Evolutionary conservation across 2,888 invertebrate species (phyloP).

Genomic region (Bombylius discolor): DNA sequence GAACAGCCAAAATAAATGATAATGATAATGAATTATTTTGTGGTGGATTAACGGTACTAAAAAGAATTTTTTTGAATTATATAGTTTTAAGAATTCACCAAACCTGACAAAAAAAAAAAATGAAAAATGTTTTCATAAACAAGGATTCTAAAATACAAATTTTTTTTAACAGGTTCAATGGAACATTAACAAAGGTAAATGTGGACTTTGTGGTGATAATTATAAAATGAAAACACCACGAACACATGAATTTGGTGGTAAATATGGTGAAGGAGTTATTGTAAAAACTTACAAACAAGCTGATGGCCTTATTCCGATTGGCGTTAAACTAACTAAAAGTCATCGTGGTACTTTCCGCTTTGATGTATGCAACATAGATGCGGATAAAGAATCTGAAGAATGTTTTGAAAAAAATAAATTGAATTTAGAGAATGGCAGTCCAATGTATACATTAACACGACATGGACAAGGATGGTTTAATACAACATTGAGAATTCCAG

Average conservation of each 20-base stretch:
- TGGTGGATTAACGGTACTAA: too few relatives aligned
- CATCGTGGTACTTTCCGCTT: conserved; percentile 35
- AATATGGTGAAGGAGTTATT: conserved; percentile 32
- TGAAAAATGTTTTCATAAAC: too few relatives aligned
- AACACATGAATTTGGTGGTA: conserved; percentile 37
- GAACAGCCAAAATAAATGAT: conserved; percentile 38
- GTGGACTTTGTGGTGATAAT: conserved; percentile 39
- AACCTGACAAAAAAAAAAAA: too few relatives aligned
- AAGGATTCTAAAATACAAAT: too few relatives aligned
- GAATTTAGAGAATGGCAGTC: conserved; percentile 15
- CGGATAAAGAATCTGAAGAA: conserved; percentile 33
- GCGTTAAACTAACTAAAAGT: conserved; percentile 29
- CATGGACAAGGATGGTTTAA: conserved; percentile 12
- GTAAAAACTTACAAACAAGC: conserved; percentile 26
- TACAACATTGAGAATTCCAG: conserved; percentile 26
- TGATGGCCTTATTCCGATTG: conserved; percentile 22
- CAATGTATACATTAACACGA: conserved; percentile 5
- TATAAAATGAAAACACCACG: conserved; percentile 31
- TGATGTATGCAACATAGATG: conserved; percentile 33
- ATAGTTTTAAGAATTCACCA: too few relatives aligned
- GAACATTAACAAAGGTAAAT: conserved; percentile 29
- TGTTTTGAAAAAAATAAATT: conserved; percentile 34
- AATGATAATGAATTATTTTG: conserved; percentile 42
- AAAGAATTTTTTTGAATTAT: too few relatives aligned
- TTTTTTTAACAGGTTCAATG: too few relatives aligned